A percentile compares a stretch with the other conserved stretches of the same genome.
Evolutionary conservation across 2,797 vertebrate species (phyloP).

Genomic region (Monodelphis domestica): DNA sequence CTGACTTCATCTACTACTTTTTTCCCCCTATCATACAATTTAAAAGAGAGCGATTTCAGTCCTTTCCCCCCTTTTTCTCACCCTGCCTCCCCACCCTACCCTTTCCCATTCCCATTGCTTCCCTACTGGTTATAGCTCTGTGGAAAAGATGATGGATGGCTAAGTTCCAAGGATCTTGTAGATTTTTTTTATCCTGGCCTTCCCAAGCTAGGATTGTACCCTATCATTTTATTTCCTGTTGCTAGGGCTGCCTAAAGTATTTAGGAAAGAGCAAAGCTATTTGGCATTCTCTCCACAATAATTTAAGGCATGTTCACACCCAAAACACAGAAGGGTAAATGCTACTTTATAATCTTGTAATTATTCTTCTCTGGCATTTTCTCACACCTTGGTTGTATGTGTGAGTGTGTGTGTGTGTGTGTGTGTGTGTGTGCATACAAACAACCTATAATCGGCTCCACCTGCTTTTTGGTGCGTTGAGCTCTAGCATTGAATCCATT

Average conservation of each 20-base stretch:
- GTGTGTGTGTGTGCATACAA: slow-evolving; percentile 35
- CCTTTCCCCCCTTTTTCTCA: not conserved
- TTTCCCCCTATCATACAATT: not conserved
- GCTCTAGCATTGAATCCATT: slow-evolving; percentile 49
- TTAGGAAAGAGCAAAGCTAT: not conserved
- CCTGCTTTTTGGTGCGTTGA: slow-evolving; percentile 4
- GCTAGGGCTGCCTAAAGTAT: accelerated
- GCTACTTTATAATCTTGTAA: not conserved
- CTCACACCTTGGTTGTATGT: not conserved
- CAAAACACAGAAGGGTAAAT: not conserved
- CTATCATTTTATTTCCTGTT: not conserved
- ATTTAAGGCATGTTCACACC: not conserved
- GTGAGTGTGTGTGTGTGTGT: not conserved
- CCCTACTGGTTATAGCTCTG: not conserved
- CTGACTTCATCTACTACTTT: not conserved
- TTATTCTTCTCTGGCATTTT: slow-evolving; percentile 12
- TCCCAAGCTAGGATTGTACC: not conserved
- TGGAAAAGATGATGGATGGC: slow-evolving; percentile 9
- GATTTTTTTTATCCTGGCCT: not conserved
- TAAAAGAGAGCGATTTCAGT: not conserved
- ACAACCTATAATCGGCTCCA: not conserved
- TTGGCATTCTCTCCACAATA: not conserved
- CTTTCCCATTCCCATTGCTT: not conserved
- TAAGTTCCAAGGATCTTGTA: not conserved
- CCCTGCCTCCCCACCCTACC: not conserved